A percentile compares a stretch with the other conserved stretches of the same genome.
phyloP scores from a whole-genome alignment of 2,888 invertebrate genomes.

The Athalia rosae region DNA sequence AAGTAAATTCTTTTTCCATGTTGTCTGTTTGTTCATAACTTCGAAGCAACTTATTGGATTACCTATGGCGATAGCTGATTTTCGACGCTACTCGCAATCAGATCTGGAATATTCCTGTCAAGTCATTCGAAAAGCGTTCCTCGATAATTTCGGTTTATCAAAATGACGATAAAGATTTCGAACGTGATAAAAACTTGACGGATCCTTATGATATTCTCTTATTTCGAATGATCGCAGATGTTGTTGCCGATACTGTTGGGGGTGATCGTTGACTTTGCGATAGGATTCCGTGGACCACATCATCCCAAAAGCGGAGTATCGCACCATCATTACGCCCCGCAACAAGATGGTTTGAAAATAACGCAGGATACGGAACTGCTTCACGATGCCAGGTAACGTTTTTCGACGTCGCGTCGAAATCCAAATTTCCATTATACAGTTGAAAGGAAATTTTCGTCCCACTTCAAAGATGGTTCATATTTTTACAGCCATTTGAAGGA shows the following conservation, averaged over 20 bases:
- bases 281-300: constrained; percentile 78
- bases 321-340: constrained; percentile 78
- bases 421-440: neutral
- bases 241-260: constrained; percentile 53
- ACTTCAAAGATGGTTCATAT: neutral
- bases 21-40: no score
- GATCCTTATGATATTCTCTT: neutral
- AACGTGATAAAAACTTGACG: neutral
- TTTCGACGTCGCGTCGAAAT: neutral
- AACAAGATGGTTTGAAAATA: constrained; percentile 76
- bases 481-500: constrained; percentile 84
- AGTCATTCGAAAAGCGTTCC: no score
- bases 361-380: constrained; percentile 83
- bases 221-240: constrained; percentile 50
- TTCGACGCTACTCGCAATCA: no score
- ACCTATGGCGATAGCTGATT: no score
- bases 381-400: constrained; percentile 83
- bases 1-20: no score
- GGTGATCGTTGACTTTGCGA: constrained; percentile 54
- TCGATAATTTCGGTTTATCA: no score
- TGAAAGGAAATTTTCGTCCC: neutral
- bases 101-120: no score
- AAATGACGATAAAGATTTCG: neutral
- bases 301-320: constrained; percentile 77
- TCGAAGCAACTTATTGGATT: no score